Evolutionary conservation across 2,797 vertebrate genomes (phyloP).

Genomic region (Paratrypauchen microcephalus): DNA sequence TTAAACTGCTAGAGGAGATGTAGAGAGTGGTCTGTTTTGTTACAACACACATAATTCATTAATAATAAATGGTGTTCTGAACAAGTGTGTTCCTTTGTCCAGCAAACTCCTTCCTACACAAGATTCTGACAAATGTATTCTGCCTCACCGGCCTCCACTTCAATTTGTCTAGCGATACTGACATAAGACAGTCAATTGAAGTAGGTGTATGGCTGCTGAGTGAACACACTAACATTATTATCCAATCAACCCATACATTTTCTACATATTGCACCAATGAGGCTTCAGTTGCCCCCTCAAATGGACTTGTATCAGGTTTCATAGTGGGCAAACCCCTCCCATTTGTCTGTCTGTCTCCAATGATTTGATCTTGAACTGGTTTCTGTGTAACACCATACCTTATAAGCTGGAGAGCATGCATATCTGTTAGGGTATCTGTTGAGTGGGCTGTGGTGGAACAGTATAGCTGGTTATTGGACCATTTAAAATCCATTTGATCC

Average conservation of each 20-base stretch:
- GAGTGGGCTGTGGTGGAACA: constrained; percentile 1
- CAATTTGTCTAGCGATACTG: constrained; percentile 27
- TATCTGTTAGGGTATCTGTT: constrained; percentile 15
- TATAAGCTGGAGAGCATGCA: constrained; percentile 31
- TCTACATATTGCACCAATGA: constrained; percentile 37
- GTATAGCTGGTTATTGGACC: background rate
- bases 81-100: constrained; percentile 20
- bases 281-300: constrained; percentile 36
- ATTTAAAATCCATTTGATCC: background rate
- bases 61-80: constrained; percentile 41
- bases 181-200: constrained; percentile 43
- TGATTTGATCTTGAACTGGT: constrained; percentile 62
- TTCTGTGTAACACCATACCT: constrained; percentile 53
- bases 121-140: constrained; percentile 27
- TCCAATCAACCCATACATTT: constrained; percentile 45
- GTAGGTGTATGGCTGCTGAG: constrained; percentile 39
- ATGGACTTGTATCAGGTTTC: constrained; percentile 64
- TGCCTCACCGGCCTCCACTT: constrained; percentile 28
- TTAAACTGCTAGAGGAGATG: constrained; percentile 18
- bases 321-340: constrained; percentile 49
- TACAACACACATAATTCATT: constrained; percentile 58
- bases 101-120: constrained; percentile 19
- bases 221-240: constrained; percentile 36
- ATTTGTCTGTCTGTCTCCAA: constrained; percentile 31
- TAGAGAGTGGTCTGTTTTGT: constrained; percentile 40